These are phyloP conservation scores for Eristalis intricaria DNA, from an alignment of 2,888 invertebrate genomes.

Conservation along the genomic window DNA sequence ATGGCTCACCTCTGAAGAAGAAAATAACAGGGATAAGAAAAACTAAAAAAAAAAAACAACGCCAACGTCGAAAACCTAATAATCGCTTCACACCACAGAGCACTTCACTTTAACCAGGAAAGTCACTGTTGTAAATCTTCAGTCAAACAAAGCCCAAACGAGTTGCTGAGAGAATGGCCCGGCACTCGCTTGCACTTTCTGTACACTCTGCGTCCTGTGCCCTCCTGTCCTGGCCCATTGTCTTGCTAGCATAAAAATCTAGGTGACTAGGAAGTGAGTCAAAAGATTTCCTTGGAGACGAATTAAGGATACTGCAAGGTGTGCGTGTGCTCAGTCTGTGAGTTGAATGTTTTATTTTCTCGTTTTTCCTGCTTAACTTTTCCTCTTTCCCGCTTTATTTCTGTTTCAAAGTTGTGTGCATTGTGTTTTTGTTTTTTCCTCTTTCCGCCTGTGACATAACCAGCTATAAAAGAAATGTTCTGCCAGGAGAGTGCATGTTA, in stretches of 20 bases:
- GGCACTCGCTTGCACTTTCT: conserved; percentile 32
- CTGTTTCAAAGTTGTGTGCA: background rate
- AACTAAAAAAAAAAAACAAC: conserved; percentile 1
- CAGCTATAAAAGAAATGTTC: background rate
- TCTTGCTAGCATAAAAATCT: conserved; percentile 18
- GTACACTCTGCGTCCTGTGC: background rate
- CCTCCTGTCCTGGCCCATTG: background rate
- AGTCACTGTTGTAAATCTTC: conserved; percentile 32
- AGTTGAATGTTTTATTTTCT: background rate
- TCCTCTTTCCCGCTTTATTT: background rate
- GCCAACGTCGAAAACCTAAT: conserved; percentile 8
- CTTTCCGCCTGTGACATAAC: background rate
- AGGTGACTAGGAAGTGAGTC: conserved; percentile 61
- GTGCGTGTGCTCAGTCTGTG: background rate
- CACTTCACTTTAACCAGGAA: conserved; percentile 50
- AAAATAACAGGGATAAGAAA: background rate
- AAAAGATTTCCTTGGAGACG: conserved; percentile 50
- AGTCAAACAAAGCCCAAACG: conserved; percentile 36
- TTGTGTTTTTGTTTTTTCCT: background rate
- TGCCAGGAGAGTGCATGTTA: background rate
- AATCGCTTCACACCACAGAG: conserved; percentile 59
- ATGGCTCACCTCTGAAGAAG: background rate
- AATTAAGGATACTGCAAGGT: conserved; percentile 45
- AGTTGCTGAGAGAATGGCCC: conserved; percentile 18
- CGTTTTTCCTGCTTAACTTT: background rate